Conservation (phyloP, 2,888 invertebrate genomes). For the Drosophila mimetica region DNA sequence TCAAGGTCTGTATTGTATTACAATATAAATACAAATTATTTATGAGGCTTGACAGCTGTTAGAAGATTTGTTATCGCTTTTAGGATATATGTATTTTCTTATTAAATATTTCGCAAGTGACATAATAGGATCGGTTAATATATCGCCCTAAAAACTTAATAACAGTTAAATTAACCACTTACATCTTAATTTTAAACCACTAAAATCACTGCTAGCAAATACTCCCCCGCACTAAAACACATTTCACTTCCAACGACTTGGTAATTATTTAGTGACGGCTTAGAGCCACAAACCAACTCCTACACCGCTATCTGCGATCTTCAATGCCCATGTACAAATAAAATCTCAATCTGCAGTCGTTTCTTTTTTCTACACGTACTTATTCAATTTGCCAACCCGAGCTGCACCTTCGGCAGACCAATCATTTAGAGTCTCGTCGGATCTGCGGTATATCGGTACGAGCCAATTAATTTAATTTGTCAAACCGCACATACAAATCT, state of each 20-base stretch:
- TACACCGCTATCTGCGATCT: constrained; percentile 25
- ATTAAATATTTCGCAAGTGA: too few species aligned
- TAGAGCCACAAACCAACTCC: constrained; percentile 15
- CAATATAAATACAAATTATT: constrained; percentile 2
- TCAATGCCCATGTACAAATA: constrained; percentile 22
- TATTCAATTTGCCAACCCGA: constrained; percentile 28
- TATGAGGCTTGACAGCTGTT: background rate
- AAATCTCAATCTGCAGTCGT: constrained; percentile 37
- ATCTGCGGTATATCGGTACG: constrained; percentile 26
- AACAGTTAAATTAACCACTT: background rate
- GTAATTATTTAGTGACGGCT: constrained; percentile 19
- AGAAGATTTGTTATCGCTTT: background rate
- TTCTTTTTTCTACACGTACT: constrained; percentile 19
- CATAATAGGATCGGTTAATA: too few species aligned
- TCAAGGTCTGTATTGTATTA: constrained; percentile 13
- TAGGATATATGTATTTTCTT: too few species aligned
- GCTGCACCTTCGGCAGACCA: constrained; percentile 33
- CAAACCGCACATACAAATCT: constrained; percentile 42
- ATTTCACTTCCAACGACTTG: background rate
- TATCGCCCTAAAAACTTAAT: too few species aligned
- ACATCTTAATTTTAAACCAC: background rate
- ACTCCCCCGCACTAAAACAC: background rate
- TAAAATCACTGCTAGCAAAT: background rate
- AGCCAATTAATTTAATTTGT: constrained; percentile 56
- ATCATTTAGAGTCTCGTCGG: constrained; percentile 29